A percentile compares a stretch with the other conserved stretches of the same genome.
Evolutionary conservation across 1,140 invertebrate genomes (phyloP).

Genomic region (Drosophila athabasca): DNA sequence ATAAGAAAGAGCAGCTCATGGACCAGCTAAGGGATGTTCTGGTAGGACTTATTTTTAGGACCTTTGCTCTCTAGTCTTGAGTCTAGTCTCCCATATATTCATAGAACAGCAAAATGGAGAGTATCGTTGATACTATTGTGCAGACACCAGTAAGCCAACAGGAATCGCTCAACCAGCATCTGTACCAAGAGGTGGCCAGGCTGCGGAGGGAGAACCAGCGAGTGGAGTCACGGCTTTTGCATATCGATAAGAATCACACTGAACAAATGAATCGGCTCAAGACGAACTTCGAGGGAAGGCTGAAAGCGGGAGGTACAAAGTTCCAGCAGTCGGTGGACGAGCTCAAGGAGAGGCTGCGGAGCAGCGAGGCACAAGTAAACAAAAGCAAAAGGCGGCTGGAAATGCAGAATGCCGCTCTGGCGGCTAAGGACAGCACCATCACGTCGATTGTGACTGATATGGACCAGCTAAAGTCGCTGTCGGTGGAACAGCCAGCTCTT

Average conservation of each 20-base stretch:
- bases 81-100: too few species aligned
- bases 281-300: not conserved
- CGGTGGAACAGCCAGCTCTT: not conserved
- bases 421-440: too few species aligned
- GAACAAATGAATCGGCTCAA: not conserved
- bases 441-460: not conserved
- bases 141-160: not conserved
- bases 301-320: not conserved
- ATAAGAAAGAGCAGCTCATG: not conserved
- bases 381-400: slow-evolving; percentile 6
- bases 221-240: not conserved
- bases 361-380: not conserved
- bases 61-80: not conserved
- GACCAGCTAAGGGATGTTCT: not conserved
- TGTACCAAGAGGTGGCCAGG: slow-evolving; percentile 3
- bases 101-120: slow-evolving; percentile 1
- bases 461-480: slow-evolving; percentile 13
- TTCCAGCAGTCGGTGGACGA: slow-evolving; percentile 2
- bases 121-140: not conserved
- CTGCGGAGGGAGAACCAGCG: slow-evolving; percentile 6
- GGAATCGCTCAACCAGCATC: not conserved
- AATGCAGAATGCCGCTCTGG: not conserved
- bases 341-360: not conserved
- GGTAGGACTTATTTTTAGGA: slow-evolving; percentile 8
- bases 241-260: not conserved